Evolutionary conservation across 2,797 vertebrate species (phyloP), one percentile per base, ranked within the genome.

Genomic region (Tragelaphus eurycerus): DNA sequence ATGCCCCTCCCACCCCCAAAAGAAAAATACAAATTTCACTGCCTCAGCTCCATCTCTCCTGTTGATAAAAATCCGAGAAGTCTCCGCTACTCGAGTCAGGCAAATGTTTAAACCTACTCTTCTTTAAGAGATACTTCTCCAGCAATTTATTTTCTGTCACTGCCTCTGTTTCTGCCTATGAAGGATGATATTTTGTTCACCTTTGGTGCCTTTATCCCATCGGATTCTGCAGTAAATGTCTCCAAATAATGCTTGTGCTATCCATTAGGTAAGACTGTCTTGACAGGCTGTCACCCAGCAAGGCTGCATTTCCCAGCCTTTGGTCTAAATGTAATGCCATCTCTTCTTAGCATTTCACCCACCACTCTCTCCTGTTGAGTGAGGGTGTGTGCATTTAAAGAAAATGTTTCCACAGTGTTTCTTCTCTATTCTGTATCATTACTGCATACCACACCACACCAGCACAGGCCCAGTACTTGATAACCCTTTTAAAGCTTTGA

Each of bases 171-270:
- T 82, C 92, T 92, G 60, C 87, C 92, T 59, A 76, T 91, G 95
- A 97, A 97, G 89, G 95, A 96, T 97, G 93, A 96, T 96, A 84
- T 96, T 98, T 96, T 97, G 88, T 86, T 98, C 86, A 92, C 85
- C 84, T 97, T 38, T 87, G 43, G 76, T 92, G 60, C 50, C 57
- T 98, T 94, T 92, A 43, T 64, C 64, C 43, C 34, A 34, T 59
- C 1, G 7, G 84, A 78, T 89, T 86, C 86, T 86, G 64, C 64
- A 93, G 86, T 91, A 60, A 97, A 88, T 38, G 48, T 89, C 90
- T 93, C 92, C 97, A 95, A 60, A 95, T 74, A 81, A 92, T 59
- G 82, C 79, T 86, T 15, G 14, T 13, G 7, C 79, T 86, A 86
- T 96, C 91, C 55, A 48, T 91, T 92, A 95, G 92, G 92, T 29